Percentiles rank a stretch among this genome's conserved stretches.
These are phyloP conservation scores for Calliopum simillimum DNA, from an alignment of 2,888 invertebrate species.

Conservation along the genomic window DNA sequence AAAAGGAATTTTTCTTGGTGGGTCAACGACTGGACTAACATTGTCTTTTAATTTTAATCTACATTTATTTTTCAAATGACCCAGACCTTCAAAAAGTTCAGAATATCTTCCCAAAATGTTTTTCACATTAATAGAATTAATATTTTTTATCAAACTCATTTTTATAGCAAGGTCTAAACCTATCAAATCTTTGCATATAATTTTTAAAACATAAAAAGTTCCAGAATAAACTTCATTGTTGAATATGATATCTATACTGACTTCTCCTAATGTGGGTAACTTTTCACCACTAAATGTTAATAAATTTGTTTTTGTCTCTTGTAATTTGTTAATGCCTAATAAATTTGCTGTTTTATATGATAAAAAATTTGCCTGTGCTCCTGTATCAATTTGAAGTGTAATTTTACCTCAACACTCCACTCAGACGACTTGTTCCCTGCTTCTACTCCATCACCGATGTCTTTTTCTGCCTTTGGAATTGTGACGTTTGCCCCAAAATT, in stretches of 20 bases:
- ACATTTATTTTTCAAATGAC: slow-evolving; percentile 32
- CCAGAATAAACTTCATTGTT: slow-evolving; percentile 18
- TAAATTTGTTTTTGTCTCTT: slow-evolving; percentile 22
- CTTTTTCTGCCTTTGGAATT: too few species aligned
- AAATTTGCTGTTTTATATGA: too few species aligned
- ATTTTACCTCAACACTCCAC: too few species aligned
- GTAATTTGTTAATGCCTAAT: too few species aligned
- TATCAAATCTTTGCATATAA: slow-evolving; percentile 32
- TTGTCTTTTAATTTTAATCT: slow-evolving; percentile 26
- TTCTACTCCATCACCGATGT: too few species aligned
- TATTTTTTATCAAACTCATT: slow-evolving; percentile 22
- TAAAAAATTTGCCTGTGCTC: too few species aligned
- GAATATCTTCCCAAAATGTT: slow-evolving; percentile 30
- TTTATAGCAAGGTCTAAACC: slow-evolving; percentile 22
- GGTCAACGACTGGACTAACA: slow-evolving; percentile 30
- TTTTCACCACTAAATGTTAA: slow-evolving; percentile 36
- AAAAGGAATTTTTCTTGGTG: slow-evolving; percentile 35
- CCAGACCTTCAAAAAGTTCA: slow-evolving; percentile 35
- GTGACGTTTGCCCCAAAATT: too few species aligned
- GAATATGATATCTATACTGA: slow-evolving; percentile 13
- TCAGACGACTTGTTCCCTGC: too few species aligned
- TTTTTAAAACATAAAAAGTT: slow-evolving; percentile 33
- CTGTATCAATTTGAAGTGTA: too few species aligned
- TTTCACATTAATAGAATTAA: neutral
- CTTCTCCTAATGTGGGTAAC: slow-evolving; percentile 26